Conservation (phyloP, 2,888 invertebrate species). For the Catonia carolina region DNA sequence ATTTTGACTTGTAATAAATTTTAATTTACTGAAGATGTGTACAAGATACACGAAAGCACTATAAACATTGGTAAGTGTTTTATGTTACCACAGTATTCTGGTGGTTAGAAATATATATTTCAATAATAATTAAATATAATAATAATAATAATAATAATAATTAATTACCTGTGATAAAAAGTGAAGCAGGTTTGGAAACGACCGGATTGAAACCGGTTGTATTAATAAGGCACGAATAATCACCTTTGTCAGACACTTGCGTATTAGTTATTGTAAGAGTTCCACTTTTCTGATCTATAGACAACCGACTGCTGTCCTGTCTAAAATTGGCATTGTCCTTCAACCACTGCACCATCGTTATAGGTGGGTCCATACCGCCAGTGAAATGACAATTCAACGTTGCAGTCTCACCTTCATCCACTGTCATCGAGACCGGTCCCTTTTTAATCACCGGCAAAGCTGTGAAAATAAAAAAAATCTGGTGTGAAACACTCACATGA, state of each 20-base stretch:
- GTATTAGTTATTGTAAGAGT: conserved; percentile 49
- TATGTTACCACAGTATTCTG: too few species aligned
- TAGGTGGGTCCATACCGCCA: conserved; percentile 48
- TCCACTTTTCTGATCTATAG: conserved; percentile 43
- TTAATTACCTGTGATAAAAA: conserved; percentile 53
- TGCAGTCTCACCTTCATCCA: conserved; percentile 60
- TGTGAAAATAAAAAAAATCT: conserved; percentile 41
- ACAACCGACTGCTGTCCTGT: conserved; percentile 14
- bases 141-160: too few species aligned
- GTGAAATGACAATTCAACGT: conserved; percentile 57
- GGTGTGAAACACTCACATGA: too few species aligned
- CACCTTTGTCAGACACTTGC: conserved; percentile 53
- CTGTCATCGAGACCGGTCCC: conserved; percentile 51
- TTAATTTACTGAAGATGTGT: too few species aligned
- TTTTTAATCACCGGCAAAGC: conserved; percentile 53
- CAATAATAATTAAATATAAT: too few species aligned
- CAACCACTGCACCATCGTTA: conserved; percentile 60
- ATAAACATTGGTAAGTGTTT: too few species aligned
- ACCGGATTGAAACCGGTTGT: conserved; percentile 55
- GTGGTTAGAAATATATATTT: too few species aligned
- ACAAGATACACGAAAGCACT: too few species aligned
- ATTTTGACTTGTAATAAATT: too few species aligned
- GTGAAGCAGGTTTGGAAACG: conserved; percentile 50
- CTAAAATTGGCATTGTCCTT: conserved; percentile 53
- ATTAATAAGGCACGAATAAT: conserved; percentile 59